Percentiles rank a stretch among this genome's conserved stretches.
Evolutionary conservation across 2,113 vertebrate genomes (phyloP).

Genomic region (Ochotona curzoniae): DNA sequence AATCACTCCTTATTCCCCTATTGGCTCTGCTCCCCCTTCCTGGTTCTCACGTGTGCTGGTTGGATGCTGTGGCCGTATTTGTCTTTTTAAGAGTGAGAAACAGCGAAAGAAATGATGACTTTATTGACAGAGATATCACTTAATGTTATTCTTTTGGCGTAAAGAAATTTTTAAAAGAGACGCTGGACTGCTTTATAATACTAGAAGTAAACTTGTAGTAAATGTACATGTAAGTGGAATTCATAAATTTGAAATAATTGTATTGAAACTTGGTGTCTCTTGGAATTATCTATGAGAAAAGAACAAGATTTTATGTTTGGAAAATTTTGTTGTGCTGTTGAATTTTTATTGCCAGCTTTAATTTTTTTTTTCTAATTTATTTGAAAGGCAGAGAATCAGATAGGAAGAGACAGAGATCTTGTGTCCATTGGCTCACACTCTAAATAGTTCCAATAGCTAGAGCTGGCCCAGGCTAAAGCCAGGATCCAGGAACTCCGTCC

Average conservation of each 20-base stretch:
- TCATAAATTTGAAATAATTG: background rate
- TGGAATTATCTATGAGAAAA: slow-evolving; percentile 18
- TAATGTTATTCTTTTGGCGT: background rate
- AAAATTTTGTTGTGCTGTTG: slow-evolving; percentile 60
- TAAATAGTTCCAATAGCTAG: too few species aligned
- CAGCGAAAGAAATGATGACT: slow-evolving; percentile 13
- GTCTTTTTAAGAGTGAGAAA: slow-evolving; percentile 32
- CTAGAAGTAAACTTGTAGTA: slow-evolving; percentile 40
- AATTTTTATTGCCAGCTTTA: slow-evolving; percentile 1
- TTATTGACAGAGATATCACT: slow-evolving; percentile 34
- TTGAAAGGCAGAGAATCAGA: too few species aligned
- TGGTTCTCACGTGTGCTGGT: too few species aligned
- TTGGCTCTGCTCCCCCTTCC: too few species aligned
- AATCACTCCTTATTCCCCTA: too few species aligned
- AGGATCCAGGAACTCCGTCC: too few species aligned
- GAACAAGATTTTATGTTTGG: slow-evolving; percentile 11
- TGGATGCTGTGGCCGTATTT: too few species aligned
- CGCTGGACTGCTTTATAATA: slow-evolving; percentile 11
- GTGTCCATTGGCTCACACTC: too few species aligned
- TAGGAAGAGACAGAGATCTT: too few species aligned
- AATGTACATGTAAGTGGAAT: slow-evolving; percentile 35
- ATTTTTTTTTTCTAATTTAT: background rate
- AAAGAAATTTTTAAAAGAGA: background rate
- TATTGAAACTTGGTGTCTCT: background rate
- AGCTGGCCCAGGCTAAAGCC: too few species aligned